These are phyloP conservation scores for Panagrolaimus sp. DNA, from an alignment of 1,140 invertebrate genomes.

Conservation along the genomic window DNA sequence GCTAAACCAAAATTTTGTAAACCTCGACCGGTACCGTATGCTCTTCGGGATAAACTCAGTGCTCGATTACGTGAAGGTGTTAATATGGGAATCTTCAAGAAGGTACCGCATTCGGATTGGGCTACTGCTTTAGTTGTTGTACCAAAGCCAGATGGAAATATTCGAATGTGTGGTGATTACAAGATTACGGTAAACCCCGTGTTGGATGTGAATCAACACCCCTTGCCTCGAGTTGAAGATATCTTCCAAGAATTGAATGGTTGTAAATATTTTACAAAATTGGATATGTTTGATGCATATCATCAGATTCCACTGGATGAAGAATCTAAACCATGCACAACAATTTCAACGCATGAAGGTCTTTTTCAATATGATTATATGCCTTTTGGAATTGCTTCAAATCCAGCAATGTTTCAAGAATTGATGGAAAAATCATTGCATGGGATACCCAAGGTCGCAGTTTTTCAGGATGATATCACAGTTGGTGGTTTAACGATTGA, in stretches of 20 bases:
- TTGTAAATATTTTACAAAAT: constrained; percentile 41
- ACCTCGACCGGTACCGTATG: not conserved
- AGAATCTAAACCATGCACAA: constrained; percentile 33
- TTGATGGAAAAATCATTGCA: constrained; percentile 61
- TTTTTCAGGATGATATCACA: constrained; percentile 43
- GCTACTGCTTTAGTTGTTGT: not conserved
- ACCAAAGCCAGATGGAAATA: not conserved
- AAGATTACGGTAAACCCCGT: not conserved
- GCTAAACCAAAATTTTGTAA: no score
- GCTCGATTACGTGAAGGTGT: not conserved
- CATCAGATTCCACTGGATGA: constrained; percentile 43
- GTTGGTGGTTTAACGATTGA: not conserved
- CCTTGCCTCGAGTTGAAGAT: not conserved
- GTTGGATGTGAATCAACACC: not conserved
- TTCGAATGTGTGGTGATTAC: not conserved
- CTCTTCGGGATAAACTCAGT: not conserved
- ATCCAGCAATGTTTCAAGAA: constrained; percentile 63
- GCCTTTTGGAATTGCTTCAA: constrained; percentile 62
- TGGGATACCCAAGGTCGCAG: constrained; percentile 44
- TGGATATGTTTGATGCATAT: constrained; percentile 49
- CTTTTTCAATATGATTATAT: constrained; percentile 49
- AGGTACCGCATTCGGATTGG: not conserved
- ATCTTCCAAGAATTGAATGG: not conserved
- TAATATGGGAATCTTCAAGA: not conserved
- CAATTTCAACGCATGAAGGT: constrained; percentile 42